Base-by-base conservation (phyloP, 2,113 vertebrate species). In the Dolichallabes microphthalmus region DNA sequence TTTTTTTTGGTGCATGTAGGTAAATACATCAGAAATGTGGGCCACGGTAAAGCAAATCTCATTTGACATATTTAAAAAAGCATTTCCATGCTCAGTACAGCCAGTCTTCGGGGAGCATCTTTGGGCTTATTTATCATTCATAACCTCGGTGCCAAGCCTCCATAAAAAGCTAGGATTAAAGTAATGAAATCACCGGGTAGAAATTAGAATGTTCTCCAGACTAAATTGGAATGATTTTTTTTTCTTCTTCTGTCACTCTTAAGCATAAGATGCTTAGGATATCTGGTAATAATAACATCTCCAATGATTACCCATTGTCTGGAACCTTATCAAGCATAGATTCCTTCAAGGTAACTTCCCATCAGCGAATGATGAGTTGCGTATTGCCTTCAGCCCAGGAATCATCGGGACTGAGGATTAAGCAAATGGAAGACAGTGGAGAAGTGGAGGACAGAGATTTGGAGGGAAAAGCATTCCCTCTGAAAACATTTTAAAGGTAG, bases 1-100 rank as follows among this genome's bases (percentile, higher is more conserved):
- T 19, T 53, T 50, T 55, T 0, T n/a, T 69, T 17, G 55, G 39
- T 52, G 13, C 82, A 50, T 39, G 57, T 25, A 82, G 35, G 66
- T 58, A 73, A 73, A 87, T 55, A 79, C 77, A 68, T 53, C 35
- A 87, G 64, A 86, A 89, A 89, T 88, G 63, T 79, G 86, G 83
- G 87, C 39, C 88, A 77, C 35, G 1, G 30, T 45, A 50, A 25
- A 17, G 14, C 63, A 88, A 91, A 93, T 93, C 83, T 86, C 88
- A 77, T 84, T 82, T 88, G 89, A 91, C 90, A 90, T 90, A 88
- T 92, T 94, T 89, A 93, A 92, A 93, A 92, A 93, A 86, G 82
- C 25, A 32, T 82, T 86, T 85, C 76, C 71, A 53, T 66, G 52
- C 58, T 30, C 64, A 68, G 63, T 83, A 58, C 66, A 80, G 17